Percentiles rank a stretch among this genome's conserved stretches.
Evolutionary conservation across 2,888 invertebrate genomes (phyloP).

Genomic region (Tortrix viridana): DNA sequence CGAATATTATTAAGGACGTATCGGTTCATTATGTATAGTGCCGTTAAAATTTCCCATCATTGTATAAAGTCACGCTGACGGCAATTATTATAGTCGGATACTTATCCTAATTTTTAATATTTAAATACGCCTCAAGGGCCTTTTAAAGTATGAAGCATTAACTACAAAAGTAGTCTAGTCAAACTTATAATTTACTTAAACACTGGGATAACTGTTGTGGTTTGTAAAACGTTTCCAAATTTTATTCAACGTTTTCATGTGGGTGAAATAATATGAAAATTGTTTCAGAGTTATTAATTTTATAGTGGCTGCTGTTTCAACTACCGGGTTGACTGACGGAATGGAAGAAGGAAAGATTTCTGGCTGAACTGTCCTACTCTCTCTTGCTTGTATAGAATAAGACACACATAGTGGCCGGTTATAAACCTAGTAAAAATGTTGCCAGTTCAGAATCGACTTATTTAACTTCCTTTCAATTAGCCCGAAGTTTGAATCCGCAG

Average conservation of each 20-base stretch:
- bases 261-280: neutral
- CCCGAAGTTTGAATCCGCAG: neutral
- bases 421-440: too few species aligned
- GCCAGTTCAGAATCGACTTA: too few species aligned
- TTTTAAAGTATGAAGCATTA: constrained; percentile 28
- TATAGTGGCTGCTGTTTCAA: neutral
- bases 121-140: constrained; percentile 31
- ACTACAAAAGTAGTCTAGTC: constrained; percentile 27
- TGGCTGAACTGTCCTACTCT: neutral
- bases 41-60: constrained; percentile 20
- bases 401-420: too few species aligned
- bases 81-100: constrained; percentile 23
- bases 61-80: constrained; percentile 34
- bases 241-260: constrained; percentile 24
- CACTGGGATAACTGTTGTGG: constrained; percentile 22
- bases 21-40: constrained; percentile 26
- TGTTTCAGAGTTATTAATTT: neutral
- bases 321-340: neutral
- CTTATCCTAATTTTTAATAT: constrained; percentile 29
- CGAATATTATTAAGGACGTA: constrained; percentile 8
- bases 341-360: neutral
- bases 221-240: constrained; percentile 29
- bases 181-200: constrained; percentile 21
- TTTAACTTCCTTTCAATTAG: neutral
- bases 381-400: too few species aligned